phyloP scores from a whole-genome alignment of 2,888 invertebrate species.

The Orthosia gothica region DNA sequence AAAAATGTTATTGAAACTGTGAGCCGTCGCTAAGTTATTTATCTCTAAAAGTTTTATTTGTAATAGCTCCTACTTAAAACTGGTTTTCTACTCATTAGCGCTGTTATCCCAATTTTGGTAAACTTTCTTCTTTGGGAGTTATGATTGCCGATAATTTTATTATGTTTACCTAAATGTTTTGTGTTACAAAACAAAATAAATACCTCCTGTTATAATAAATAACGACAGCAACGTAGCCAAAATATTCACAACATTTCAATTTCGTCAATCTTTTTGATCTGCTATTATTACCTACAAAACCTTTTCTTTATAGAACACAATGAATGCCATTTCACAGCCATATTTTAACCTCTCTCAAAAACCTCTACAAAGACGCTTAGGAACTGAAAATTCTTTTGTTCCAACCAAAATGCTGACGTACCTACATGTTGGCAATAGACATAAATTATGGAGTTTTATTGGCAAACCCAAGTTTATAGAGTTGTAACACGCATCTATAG shows the following conservation, averaged over 20 bases:
- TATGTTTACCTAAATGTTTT: neutral
- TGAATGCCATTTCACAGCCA: conserved; percentile 14
- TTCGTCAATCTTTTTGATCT: neutral
- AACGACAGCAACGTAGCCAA: neutral
- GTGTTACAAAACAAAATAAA: neutral
- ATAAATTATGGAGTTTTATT: conserved; percentile 46
- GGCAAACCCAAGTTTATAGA: conserved; percentile 20
- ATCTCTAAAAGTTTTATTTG: conserved; percentile 26
- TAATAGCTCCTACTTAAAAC: conserved; percentile 16
- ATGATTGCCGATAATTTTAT: neutral
- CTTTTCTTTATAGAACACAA: conserved; percentile 25
- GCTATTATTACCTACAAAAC: conserved; percentile 14
- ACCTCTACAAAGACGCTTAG: conserved; percentile 19
- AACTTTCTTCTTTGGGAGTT: neutral
- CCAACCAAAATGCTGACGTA: conserved; percentile 38
- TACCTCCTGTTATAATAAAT: neutral
- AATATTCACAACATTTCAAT: neutral
- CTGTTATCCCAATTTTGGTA: neutral
- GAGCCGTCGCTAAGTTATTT: conserved; percentile 14
- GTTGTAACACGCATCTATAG: conserved; percentile 8
- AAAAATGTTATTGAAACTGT: too few relatives aligned
- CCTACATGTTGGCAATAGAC: conserved; percentile 9
- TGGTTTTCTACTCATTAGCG: conserved; percentile 7
- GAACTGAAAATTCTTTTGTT: conserved; percentile 43
- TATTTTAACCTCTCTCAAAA: conserved; percentile 32